Base-by-base conservation (phyloP, 2,113 vertebrate genomes). In the Chionis minor region DNA sequence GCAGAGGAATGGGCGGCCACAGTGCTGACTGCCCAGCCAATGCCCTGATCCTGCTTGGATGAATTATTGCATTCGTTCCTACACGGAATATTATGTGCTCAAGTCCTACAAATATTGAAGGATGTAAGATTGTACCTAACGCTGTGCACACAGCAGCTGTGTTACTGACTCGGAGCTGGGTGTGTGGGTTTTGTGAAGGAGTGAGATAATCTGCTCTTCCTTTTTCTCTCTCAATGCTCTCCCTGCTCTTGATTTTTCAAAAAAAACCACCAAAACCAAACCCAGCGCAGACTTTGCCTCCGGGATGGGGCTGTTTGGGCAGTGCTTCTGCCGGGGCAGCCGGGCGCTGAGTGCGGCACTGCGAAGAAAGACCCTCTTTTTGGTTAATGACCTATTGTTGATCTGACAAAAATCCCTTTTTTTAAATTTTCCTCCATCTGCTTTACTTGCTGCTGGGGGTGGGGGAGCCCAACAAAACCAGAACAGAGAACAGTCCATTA, bases 131-230 rank as follows among this genome's bases (percentile, higher is more conserved):
- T 59, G 70, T 51, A 58, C 58, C 78, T 82, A 52, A 77, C 69
- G 92, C 86, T 81, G 52, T 69, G 86, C 15, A 14, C 77, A 27
- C 58, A 65, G 72, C 66, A 85, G 66, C 94, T 92, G 81, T 47
- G 66, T 61, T 62, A 30, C 84, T 82, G 87, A 80, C 70, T 89
- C 52, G 91, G 93, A 91, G 74, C 81, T 62, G 84, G 38, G 12
- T 70, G 87, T 88, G 92, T 97, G 95, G 81, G 87, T 91, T 97
- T 95, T 96, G 66, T 95, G 96, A 90, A 94, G 96, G 96, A 93
- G 88, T 55, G 86, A 86, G 71, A 94, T 90, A 90, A 96, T 89
- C 87, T 96, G 84, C 66, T 91, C 42, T 85, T 69, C 78, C 35
- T 47, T 95, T 77, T 94, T 72, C 10, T 42, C 55, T 74, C 44